Base-by-base conservation (phyloP, 2,888 invertebrate species). In the Pristionchus exspectatus region DNA sequence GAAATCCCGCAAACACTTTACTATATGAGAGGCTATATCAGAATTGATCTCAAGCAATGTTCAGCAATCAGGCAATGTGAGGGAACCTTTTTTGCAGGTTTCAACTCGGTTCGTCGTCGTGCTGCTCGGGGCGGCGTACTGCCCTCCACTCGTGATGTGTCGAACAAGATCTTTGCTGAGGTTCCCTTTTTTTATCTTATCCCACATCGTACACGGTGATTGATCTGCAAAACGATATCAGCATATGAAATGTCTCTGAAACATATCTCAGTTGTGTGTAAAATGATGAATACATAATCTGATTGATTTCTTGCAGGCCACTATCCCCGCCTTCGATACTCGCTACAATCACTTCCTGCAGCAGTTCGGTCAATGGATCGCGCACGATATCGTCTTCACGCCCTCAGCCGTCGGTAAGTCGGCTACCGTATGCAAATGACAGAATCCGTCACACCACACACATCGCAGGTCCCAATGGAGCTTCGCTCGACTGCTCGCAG, bases 361-460 rank as follows among this genome's bases (percentile, higher is more conserved):
- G 98, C 98, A 98, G 96, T 98, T 97, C 94, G 98, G 98, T 0
- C 98, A 98, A 95, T 97, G 98, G 94, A 95, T 98, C 27, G 98
- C 98, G 95, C 98, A 98, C 96, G 98, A 98, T 95, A 96, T 98
- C 72, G 98, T 98, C 0, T 97, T 98, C 96, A 98, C 98, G 2
- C 98, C 98, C 4, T 97, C 97, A 0, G 91, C 92, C 24, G 89
- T 89, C 54, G 92, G 92, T 92, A 74, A 88, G 90, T 74, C 27
- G 85, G n/a, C 16, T 18, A 56, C 84, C 59, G 77, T 77, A 44
- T 24, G 30, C 44, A 77, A 77, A 77, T 10, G 12, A 21, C 24
- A 24, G 44, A 77, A 77, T 1, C 50, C 7, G 18, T 16, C 33
- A 66, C 66, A 66, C 66, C 18, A n/a, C 12, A 66, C 72, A 72